Conservation (phyloP, 2,888 invertebrate genomes). For the Dolomedes plantarius region DNA sequence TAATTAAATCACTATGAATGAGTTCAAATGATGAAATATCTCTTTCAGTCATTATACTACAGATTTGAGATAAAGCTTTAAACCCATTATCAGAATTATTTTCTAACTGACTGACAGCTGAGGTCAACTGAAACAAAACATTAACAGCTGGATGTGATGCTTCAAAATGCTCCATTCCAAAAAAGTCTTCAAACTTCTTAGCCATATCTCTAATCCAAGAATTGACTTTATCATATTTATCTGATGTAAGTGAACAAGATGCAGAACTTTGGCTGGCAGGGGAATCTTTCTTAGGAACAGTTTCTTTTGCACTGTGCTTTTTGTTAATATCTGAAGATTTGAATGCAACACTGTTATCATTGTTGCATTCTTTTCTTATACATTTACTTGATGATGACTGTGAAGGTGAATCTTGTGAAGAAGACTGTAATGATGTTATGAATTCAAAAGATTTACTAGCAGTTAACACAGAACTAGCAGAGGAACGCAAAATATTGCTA, state of each 20-base stretch:
- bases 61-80: conserved; percentile 86
- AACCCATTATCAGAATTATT: conserved; percentile 80
- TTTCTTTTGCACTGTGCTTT: conserved; percentile 21
- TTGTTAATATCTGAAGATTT: conserved; percentile 10
- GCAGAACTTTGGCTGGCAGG: conserved; percentile 76
- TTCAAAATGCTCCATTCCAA: conserved; percentile 80
- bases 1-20: conserved; percentile 96
- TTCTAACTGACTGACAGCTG: conserved; percentile 85
- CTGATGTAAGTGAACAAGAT: conserved; percentile 82
- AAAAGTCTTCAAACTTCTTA: conserved; percentile 79
- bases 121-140: conserved; percentile 87
- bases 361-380: conserved; percentile 26
- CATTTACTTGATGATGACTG: neutral
- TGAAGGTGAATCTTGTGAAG: neutral
- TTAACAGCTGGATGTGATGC: conserved; percentile 84
- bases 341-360: conserved; percentile 25
- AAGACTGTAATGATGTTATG: conserved; percentile 21
- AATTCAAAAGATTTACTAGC: conserved; percentile 18
- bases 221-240: conserved; percentile 87
- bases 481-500: conserved; percentile 23
- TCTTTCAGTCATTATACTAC: conserved; percentile 91
- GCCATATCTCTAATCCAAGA: conserved; percentile 93
- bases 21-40: conserved; percentile 99
- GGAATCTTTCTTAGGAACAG: neutral
- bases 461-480: conserved; percentile 18